These are phyloP conservation scores for Serrognathus titanus DNA, from an alignment of 2,888 invertebrate species.

Conservation along the genomic window DNA sequence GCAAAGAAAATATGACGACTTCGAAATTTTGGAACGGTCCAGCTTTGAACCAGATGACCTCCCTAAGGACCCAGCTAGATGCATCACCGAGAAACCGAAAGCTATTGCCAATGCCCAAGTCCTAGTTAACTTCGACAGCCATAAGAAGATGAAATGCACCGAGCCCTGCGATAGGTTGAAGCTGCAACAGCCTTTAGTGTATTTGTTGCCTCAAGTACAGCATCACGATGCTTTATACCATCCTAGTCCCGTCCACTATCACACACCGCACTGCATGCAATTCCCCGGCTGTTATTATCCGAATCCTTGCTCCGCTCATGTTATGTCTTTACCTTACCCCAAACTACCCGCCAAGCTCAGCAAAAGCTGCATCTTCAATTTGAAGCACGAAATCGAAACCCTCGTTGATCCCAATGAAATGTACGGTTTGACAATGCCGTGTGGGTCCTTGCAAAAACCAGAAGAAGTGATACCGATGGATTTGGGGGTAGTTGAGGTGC, in stretches of 20 bases:
- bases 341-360: too few species aligned
- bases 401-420: too few species aligned
- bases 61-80: background rate
- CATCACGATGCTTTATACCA: background rate
- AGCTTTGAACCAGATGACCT: slow-evolving; percentile 18
- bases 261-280: background rate
- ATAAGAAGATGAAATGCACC: slow-evolving; percentile 23
- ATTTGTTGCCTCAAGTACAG: background rate
- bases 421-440: too few species aligned
- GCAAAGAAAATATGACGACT: slow-evolving; percentile 21
- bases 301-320: too few species aligned
- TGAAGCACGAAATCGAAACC: too few species aligned
- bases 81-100: slow-evolving; percentile 17
- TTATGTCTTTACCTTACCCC: too few species aligned
- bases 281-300: too few species aligned
- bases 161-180: slow-evolving; percentile 4
- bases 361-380: too few species aligned
- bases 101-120: slow-evolving; percentile 37
- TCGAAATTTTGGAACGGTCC: slow-evolving; percentile 25
- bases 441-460: too few species aligned
- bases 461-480: too few species aligned
- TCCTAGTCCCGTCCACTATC: background rate
- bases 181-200: background rate
- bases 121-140: slow-evolving; percentile 32
- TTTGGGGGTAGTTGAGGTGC: too few species aligned